A percentile compares a stretch with the other conserved stretches of the same genome.
Evolutionary conservation across 2,113 vertebrate genomes (phyloP).

Genomic region (Limanda limanda): DNA sequence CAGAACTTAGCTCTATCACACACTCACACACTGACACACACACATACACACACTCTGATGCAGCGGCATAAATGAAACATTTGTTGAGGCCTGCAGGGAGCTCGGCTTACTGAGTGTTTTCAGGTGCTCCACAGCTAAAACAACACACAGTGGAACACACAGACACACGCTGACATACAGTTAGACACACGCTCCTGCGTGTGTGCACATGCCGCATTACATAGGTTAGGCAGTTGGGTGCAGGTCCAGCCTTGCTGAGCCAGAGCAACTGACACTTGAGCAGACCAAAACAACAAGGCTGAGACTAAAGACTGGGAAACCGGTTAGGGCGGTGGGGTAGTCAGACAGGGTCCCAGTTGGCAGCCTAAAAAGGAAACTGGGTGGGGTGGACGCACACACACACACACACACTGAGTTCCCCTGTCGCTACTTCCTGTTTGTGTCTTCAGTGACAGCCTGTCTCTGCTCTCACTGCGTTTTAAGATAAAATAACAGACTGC

Average conservation of each 20-base stretch:
- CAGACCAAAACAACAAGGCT: constrained; percentile 58
- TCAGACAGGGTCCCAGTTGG: constrained; percentile 31
- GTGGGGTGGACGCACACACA: constrained; percentile 20
- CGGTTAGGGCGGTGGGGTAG: neutral
- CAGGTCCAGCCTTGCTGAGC: neutral
- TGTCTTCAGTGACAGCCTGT: constrained; percentile 8
- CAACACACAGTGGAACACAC: constrained; percentile 32
- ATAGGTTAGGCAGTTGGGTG: constrained; percentile 9
- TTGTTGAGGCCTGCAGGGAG: constrained; percentile 42
- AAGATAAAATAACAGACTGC: neutral
- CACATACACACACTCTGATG: neutral
- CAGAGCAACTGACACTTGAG: constrained; percentile 56
- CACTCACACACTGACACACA: constrained; percentile 5
- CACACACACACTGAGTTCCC: constrained; percentile 25
- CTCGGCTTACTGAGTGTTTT: constrained; percentile 24
- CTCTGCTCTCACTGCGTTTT: neutral
- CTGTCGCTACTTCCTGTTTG: constrained; percentile 64
- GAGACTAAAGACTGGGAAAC: constrained; percentile 3
- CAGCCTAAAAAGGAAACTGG: constrained; percentile 34
- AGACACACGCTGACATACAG: neutral
- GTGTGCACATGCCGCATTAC: neutral
- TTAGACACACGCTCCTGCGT: neutral
- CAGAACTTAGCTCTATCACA: neutral
- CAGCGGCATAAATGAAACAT: constrained; percentile 57
- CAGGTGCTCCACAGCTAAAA: constrained; percentile 51